Evolutionary conservation across 2,888 invertebrate genomes (phyloP).

Genomic region (Drosophila lutescens): DNA sequence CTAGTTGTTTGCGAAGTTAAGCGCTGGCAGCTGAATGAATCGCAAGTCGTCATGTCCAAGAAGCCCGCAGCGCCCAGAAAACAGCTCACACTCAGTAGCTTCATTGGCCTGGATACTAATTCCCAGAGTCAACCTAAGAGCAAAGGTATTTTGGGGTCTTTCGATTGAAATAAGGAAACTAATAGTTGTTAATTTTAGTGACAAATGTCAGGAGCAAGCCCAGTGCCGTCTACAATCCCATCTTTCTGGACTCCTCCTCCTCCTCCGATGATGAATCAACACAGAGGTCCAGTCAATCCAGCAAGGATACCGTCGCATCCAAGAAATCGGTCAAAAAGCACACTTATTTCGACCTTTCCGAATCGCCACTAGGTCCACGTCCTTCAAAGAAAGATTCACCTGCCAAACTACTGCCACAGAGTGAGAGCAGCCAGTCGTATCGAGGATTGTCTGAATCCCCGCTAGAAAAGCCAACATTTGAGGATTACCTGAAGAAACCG

Average conservation of each 20-base stretch:
- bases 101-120: constrained; percentile 35
- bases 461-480: background rate
- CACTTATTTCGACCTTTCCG: constrained; percentile 57
- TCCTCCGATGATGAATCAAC: constrained; percentile 72
- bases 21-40: constrained; percentile 5
- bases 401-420: background rate
- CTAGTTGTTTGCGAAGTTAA: background rate
- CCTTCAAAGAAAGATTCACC: constrained; percentile 1
- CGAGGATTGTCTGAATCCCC: background rate
- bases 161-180: background rate
- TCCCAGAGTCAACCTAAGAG: constrained; percentile 23
- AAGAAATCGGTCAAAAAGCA: constrained; percentile 43
- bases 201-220: constrained; percentile 33
- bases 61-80: constrained; percentile 11
- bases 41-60: constrained; percentile 23
- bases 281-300: constrained; percentile 14
- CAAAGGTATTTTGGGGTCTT: constrained; percentile 1
- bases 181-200: constrained; percentile 62
- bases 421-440: background rate
- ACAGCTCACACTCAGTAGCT: constrained; percentile 38
- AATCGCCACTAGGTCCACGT: constrained; percentile 70
- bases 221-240: constrained; percentile 71
- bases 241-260: constrained; percentile 80
- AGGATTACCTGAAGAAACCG: background rate
- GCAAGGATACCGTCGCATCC: background rate